Evolutionary conservation across 1,140 invertebrate genomes (phyloP), one percentile per base, ranked within the genome.

Genomic region (Melanaphis sacchari): DNA sequence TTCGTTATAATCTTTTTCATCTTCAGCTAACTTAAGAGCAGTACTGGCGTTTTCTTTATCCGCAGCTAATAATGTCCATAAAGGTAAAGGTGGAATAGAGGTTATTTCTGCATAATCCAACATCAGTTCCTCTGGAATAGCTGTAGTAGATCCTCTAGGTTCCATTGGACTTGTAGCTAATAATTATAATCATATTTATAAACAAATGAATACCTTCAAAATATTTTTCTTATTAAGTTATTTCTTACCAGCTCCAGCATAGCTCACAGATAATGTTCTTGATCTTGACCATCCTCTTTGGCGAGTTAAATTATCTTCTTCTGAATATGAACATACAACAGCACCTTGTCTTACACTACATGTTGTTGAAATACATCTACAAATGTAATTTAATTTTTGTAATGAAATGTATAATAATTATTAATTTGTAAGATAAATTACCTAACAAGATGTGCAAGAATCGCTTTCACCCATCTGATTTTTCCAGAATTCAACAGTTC

Each of bases 401-500:
- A 41, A 52, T 54, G 26, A 36, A 52, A 87, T 36, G 2, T 36
- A 90, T 41, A 31, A 81, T 81, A 49, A 88, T 91, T 66, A 41
- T 43, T 81, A 82, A 81, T 66, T 87, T 24, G 31, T 82, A 59
- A 24, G 15, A 18, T 94, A 43, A 3, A 43, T 18, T 91, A 95
- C 95, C 96, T 97, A 26, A 99, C 98, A 76, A 99, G 96, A 96
- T 99, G 99, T 6, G 98, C 97, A 66, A 99, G 96, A 94, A 99
- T 99, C 0, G 99, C 99, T 95, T 99, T 99, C 0, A 99, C 99
- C 96, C 99, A 98, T 94, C 98, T 96, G 59, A 99, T 99, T 96
- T 99, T 99, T 0, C 99, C 99, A 93, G 99, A 99, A 95, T 99
- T 99, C 0, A 99, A 96, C n/a, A 99, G 95, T 95, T 99, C 99